A percentile compares a stretch with the other conserved stretches of the same genome.
These are phyloP conservation scores for Phocoena sinus DNA, from an alignment of 2,113 vertebrate species.

Conservation along the genomic window DNA sequence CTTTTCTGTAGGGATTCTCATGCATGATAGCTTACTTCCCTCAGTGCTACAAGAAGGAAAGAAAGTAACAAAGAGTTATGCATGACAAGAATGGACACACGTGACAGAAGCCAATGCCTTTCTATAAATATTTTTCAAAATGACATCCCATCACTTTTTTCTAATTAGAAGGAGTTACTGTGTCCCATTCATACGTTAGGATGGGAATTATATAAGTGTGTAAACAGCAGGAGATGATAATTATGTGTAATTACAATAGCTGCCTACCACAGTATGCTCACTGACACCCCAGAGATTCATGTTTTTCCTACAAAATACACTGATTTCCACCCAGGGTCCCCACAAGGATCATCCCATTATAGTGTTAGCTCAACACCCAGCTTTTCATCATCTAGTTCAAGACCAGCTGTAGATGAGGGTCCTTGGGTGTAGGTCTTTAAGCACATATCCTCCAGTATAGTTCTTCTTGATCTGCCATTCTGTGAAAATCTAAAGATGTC, in stretches of 20 bases:
- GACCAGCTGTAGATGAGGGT: background rate
- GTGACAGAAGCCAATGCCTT: background rate
- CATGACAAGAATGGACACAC: background rate
- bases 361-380: background rate
- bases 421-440: background rate
- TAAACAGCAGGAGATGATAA: too few relatives aligned
- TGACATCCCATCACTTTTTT: background rate
- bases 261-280: rapidly evolving
- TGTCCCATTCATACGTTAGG: background rate
- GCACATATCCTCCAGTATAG: rapidly evolving
- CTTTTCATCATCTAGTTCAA: background rate
- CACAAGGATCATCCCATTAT: background rate
- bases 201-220: rapidly evolving
- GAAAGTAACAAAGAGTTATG: background rate
- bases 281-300: background rate
- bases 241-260: background rate
- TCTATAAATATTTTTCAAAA: background rate
- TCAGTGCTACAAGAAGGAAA: background rate
- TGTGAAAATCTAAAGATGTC: background rate
- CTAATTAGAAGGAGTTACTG: background rate
- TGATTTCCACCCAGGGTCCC: rapidly evolving
- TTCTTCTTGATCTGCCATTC: background rate
- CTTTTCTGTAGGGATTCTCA: background rate
- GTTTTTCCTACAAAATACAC: background rate
- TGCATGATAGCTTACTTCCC: background rate